Percentiles rank a stretch among this genome's conserved stretches.
phyloP scores from a whole-genome alignment of 37 sponge, comb jelly and placozoan species.

The Cliona cf. orientalis region DNA sequence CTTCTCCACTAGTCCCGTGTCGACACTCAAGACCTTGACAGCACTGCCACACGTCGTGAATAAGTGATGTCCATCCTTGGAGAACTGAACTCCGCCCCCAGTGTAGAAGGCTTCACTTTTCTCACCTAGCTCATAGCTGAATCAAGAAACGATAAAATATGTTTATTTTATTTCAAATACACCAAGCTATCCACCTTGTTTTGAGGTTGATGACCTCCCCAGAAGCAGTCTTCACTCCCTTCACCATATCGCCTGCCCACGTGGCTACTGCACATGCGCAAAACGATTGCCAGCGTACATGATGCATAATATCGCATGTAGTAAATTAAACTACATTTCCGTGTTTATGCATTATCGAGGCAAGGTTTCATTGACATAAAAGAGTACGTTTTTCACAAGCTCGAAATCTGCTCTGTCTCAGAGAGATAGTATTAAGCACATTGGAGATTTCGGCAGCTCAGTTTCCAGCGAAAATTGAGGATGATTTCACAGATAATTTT shows the following conservation, averaged over 20 bases:
- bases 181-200: neutral
- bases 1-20: conserved; percentile 56
- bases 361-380: no score
- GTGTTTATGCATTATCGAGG: no score
- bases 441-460: no score
- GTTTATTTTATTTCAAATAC: neutral
- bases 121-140: conserved; percentile 67
- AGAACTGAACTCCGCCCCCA: conserved; percentile 74
- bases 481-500: no score
- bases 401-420: no score
- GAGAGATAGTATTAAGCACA: no score
- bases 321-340: no score
- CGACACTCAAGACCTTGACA: conserved; percentile 61
- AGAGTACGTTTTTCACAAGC: no score
- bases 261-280: no score
- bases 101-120: conserved; percentile 83
- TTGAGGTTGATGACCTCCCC: conserved; percentile 49
- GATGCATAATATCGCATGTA: no score
- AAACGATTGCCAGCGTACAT: no score
- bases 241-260: conserved; percentile 24
- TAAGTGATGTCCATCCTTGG: conserved; percentile 56
- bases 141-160: neutral
- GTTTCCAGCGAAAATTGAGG: no score
- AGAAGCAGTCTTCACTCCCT: conserved; percentile 32
- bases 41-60: conserved; percentile 69